These are phyloP conservation scores for Paracyclopina nana DNA, from an alignment of 1,140 invertebrate genomes.

Conservation along the genomic window DNA sequence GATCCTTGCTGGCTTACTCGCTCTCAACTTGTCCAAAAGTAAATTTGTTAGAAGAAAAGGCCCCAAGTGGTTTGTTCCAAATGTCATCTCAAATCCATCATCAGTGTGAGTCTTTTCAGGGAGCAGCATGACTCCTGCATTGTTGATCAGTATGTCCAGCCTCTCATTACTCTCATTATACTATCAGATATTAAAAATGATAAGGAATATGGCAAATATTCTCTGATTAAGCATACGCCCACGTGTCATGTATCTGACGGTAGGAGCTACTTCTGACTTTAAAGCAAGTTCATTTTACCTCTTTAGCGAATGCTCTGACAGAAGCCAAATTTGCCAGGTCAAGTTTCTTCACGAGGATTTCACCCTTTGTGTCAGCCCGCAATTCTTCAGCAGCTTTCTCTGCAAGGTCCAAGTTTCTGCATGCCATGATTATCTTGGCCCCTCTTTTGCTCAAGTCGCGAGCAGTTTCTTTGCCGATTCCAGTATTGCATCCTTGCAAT, in stretches of 20 bases:
- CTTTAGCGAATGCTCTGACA: constrained; percentile 43
- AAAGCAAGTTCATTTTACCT: no score
- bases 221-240: no score
- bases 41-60: constrained; percentile 31
- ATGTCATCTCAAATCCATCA: constrained; percentile 31
- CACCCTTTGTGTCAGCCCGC: constrained; percentile 18
- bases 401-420: constrained; percentile 31
- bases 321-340: constrained; percentile 50
- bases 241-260: no score
- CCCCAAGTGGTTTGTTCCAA: constrained; percentile 33
- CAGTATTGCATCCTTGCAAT: constrained; percentile 63
- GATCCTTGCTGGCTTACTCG: constrained; percentile 47
- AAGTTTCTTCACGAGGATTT: constrained; percentile 38
- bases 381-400: constrained; percentile 27
- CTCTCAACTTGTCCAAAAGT: constrained; percentile 28
- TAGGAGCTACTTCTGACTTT: no score
- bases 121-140: constrained; percentile 53
- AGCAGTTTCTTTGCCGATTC: constrained; percentile 38
- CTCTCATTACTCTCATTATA: constrained; percentile 34
- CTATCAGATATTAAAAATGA: no score
- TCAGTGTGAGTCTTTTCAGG: constrained; percentile 32
- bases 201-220: no score
- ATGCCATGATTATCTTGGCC: constrained; percentile 32
- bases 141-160: constrained; percentile 54
- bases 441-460: constrained; percentile 32